Base-by-base conservation (phyloP, 1,140 invertebrate genomes). In the Steinernema feltiae region DNA sequence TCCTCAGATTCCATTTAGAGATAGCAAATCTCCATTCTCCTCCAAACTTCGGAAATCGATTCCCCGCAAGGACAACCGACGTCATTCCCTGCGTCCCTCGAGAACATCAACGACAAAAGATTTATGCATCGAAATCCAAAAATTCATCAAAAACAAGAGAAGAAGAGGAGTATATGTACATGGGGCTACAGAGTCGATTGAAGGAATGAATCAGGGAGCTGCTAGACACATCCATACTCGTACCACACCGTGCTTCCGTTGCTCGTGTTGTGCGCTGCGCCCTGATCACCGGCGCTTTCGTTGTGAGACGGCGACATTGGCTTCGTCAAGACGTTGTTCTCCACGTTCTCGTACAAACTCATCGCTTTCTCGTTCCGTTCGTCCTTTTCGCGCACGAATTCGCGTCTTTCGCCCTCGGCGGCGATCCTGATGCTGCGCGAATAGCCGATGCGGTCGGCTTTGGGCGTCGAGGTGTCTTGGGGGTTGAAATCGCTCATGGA, bases 241-340 rank as follows among this genome's bases (percentile, higher is more conserved):
- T 78, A 78, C 76, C 76, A 78, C 31, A 78, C 76, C 17, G 76
- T 77, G 76, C 73, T 77, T 41, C 77, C 76, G 41, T 46, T 46
- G n/a, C 35, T 41, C 35, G 35, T 41, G 35, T 63, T 15, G 24
- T 15, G 53, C 12, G 53, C 41, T 46, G 41, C 41, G 41, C 41
- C 41, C 7, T 46, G 7, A 7, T 46, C 41, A 7, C 41, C 53
- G 53, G 7, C 53, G 15, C 24, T 27, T 7, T 27, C 24, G 53
- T 27, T 27, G 53, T n/a, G 12, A 3, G 53, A 3, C 12, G 53
- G 12, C 24, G 24, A 63, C 15, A 27, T 63, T 21, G 53, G 24
- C 24, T 78, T 78, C 75, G 76, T n/a, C 17, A n/a, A n/a, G n/a
- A 21, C 30, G 76, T 74, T 48, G 70, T 79, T 32, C 29, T 48